Evolutionary conservation across 1,140 invertebrate species (phyloP).

Genomic region (Lanistes nyassanus): DNA sequence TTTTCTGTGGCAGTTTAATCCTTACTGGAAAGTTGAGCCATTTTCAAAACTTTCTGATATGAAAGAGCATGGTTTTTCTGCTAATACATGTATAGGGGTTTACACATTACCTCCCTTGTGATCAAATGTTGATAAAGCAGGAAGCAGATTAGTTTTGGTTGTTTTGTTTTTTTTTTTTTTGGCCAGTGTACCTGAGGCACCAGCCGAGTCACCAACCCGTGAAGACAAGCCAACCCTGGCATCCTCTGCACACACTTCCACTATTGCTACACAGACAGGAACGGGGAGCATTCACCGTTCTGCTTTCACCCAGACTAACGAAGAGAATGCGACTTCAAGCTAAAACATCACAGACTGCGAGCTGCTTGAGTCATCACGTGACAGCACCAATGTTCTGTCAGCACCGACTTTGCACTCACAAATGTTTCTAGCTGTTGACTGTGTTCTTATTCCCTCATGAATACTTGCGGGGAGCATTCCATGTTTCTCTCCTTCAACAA

Average conservation of each 20-base stretch:
- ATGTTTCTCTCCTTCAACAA: too few relatives aligned
- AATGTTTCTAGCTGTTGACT: too few relatives aligned
- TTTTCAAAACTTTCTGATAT: too few relatives aligned
- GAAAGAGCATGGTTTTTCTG: too few relatives aligned
- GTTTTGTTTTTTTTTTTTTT: background rate
- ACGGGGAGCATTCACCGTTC: slow-evolving; percentile 39
- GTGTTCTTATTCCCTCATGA: too few relatives aligned
- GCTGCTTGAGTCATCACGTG: background rate
- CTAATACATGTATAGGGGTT: too few relatives aligned
- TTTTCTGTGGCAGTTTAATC: background rate
- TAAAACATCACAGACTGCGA: background rate
- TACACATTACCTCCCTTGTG: too few relatives aligned
- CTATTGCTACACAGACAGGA: slow-evolving; percentile 45
- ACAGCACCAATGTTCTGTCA: background rate
- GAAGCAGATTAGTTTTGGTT: too few relatives aligned
- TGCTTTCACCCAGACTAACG: slow-evolving; percentile 42
- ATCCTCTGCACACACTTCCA: background rate
- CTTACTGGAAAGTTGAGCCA: too few relatives aligned
- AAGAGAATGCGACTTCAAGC: background rate
- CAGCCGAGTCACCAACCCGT: slow-evolving; percentile 2
- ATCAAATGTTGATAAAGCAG: too few relatives aligned
- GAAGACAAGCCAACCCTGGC: slow-evolving; percentile 3
- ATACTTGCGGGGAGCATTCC: too few relatives aligned
- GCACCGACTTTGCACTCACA: too few relatives aligned
- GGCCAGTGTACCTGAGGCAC: slow-evolving; percentile 16